phyloP scores from a whole-genome alignment of 2,888 invertebrate species.

The Marasmarcha lunaedactyla region DNA sequence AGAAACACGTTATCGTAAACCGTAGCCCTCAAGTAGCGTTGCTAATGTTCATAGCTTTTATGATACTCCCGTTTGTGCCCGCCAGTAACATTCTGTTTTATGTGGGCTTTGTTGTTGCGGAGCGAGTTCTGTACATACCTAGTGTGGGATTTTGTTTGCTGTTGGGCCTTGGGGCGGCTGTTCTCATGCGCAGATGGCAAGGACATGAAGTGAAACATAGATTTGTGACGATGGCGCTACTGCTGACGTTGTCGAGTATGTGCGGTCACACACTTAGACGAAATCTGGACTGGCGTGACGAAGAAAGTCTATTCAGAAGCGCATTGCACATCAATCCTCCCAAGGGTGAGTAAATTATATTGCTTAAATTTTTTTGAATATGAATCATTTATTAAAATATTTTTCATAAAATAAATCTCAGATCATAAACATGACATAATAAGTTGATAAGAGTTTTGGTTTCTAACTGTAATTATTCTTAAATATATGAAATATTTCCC shows the following conservation, averaged over 20 bases:
- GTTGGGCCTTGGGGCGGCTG: constrained; percentile 78
- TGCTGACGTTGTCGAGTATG: constrained; percentile 75
- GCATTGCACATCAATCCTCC: constrained; percentile 94
- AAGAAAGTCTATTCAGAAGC: constrained; percentile 92
- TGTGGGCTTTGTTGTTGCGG: constrained; percentile 98
- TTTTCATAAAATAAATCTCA: too few relatives aligned
- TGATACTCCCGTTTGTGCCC: constrained; percentile 93
- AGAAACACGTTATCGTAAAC: constrained; percentile 39
- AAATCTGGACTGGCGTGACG: constrained; percentile 92
- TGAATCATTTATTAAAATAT: neutral
- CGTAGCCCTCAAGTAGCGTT: constrained; percentile 53
- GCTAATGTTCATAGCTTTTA: constrained; percentile 78
- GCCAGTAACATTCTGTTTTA: constrained; percentile 97
- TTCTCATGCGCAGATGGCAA: constrained; percentile 53
- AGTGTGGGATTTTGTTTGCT: constrained; percentile 95
- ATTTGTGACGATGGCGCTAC: constrained; percentile 53
- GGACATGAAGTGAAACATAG: constrained; percentile 47
- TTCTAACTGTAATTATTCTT: too few relatives aligned
- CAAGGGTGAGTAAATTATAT: constrained; percentile 80
- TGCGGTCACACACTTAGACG: constrained; percentile 83
- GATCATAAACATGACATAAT: too few relatives aligned
- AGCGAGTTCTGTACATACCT: constrained; percentile 94
- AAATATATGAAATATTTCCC: too few relatives aligned
- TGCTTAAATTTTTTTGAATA: neutral
- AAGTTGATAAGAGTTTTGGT: too few relatives aligned